Base-by-base conservation (phyloP, 2,797 vertebrate genomes). In the Vespertilio murinus region DNA sequence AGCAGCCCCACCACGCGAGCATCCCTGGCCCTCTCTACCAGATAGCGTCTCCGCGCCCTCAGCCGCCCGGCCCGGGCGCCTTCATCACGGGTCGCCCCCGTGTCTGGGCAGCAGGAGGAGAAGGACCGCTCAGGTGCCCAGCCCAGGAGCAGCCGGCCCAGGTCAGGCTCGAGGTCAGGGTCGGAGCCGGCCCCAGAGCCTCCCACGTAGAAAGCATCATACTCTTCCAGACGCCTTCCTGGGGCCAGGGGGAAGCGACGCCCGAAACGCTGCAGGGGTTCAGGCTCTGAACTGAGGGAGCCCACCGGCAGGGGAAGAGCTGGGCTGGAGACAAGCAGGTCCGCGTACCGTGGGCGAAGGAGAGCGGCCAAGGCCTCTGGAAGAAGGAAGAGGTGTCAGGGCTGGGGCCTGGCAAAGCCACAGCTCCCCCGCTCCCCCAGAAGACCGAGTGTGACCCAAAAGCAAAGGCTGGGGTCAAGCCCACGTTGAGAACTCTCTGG, bases 1-100 rank as follows among this genome's bases (percentile, higher is more conserved):
- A 99, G 96, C 97, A 99, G 99, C 71, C 99, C 99, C 1, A 99
- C 99, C 86, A 99, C 99, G 0, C 0, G 94, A 35, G 99, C 99
- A 1, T 99, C 99, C 96, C 99, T 99, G 6, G 99, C 99, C 78
- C 98, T 98, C 96, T 99, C 99, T 28, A 99, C 98, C 42, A 99
- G 98, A 82, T 99, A 99, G 47, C 98, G 99, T 17, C 99, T 98
- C 82, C 99, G 99, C 98, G 99, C 99, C 94, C 99, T 98, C 0
- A 99, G 98, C 1, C 98, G 98, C 97, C 98, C 99, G 79, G 99
- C 97, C 0, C 97, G 97, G 18, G 98, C 88, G 0, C 98, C 98
- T 98, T 99, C 99, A 0, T 56, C 94, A 95, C 98, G 98, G 25
- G 98, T 98, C 0, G 69, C 96, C 69, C 96, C 94, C 0, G 98